These are phyloP conservation scores for Notospermus geniculatus DNA, from an alignment of 1,140 invertebrate genomes.

Conservation along the genomic window DNA sequence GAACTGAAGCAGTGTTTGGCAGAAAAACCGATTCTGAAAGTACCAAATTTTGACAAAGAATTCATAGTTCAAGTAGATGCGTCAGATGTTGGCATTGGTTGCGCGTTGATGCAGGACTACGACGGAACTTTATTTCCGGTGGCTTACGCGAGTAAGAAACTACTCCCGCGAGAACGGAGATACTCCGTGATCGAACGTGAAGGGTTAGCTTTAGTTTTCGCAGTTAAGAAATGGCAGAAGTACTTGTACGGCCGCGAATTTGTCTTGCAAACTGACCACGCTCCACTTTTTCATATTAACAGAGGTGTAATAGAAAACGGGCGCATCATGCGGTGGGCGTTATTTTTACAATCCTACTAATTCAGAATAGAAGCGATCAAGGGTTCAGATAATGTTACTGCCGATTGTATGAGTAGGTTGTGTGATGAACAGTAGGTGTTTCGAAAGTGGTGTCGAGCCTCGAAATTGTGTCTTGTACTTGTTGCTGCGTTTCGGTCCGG, in stretches of 20 bases:
- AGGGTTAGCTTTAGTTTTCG: constrained; percentile 49
- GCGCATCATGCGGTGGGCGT: neutral
- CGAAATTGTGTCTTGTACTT: no score
- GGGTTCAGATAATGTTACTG: neutral
- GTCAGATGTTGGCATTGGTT: constrained; percentile 22
- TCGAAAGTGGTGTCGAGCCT: no score
- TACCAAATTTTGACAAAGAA: constrained; percentile 43
- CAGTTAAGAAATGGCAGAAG: constrained; percentile 48
- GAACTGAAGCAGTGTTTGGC: constrained; percentile 23
- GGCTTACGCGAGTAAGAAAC: constrained; percentile 26
- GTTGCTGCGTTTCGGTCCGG: no score
- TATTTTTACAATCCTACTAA: neutral
- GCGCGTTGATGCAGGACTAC: constrained; percentile 29
- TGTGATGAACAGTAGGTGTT: no score
- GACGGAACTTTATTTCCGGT: constrained; percentile 24
- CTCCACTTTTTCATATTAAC: neutral
- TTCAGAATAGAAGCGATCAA: neutral
- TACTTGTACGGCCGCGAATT: constrained; percentile 30
- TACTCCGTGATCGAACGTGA: constrained; percentile 55
- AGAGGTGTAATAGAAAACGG: neutral
- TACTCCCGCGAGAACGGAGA: constrained; percentile 18
- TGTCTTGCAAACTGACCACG: neutral
- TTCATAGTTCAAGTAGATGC: constrained; percentile 38
- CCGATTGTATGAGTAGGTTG: no score
- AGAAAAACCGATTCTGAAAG: constrained; percentile 31